Evolutionary conservation across 1,140 invertebrate genomes (phyloP).

Genomic region (Brachionus asplanchnoidis): DNA sequence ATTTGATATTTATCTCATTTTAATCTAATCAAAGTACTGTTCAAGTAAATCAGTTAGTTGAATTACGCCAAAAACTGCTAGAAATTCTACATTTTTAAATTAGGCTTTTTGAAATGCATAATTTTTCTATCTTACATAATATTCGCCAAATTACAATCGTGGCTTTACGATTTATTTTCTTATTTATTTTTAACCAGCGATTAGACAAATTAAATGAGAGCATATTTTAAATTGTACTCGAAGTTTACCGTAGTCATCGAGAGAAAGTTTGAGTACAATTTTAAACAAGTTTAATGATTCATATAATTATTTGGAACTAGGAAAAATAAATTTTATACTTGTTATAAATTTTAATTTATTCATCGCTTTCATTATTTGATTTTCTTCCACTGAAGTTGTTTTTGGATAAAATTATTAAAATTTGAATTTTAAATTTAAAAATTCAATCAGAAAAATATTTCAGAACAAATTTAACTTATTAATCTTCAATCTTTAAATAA

Average conservation of each 20-base stretch:
- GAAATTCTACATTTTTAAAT: not conserved
- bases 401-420: not conserved
- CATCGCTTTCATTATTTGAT: not conserved
- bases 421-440: not conserved
- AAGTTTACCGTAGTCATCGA: not conserved
- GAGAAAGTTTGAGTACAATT: not conserved
- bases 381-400: not conserved
- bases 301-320: not conserved
- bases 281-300: not conserved
- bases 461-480: not conserved
- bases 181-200: not conserved
- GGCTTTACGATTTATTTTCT: not conserved
- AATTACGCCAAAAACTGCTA: not conserved
- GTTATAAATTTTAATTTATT: not conserved
- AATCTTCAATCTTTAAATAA: not conserved
- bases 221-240: not conserved
- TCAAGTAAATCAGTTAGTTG: not conserved
- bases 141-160: not conserved
- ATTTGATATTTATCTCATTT: not conserved
- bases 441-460: not conserved
- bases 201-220: not conserved
- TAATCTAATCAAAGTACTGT: not conserved
- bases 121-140: not conserved
- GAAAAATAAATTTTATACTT: not conserved
- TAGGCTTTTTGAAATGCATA: not conserved